Evolutionary conservation across 1,140 invertebrate species (phyloP).

Genomic region (Archivesica marissinica): DNA sequence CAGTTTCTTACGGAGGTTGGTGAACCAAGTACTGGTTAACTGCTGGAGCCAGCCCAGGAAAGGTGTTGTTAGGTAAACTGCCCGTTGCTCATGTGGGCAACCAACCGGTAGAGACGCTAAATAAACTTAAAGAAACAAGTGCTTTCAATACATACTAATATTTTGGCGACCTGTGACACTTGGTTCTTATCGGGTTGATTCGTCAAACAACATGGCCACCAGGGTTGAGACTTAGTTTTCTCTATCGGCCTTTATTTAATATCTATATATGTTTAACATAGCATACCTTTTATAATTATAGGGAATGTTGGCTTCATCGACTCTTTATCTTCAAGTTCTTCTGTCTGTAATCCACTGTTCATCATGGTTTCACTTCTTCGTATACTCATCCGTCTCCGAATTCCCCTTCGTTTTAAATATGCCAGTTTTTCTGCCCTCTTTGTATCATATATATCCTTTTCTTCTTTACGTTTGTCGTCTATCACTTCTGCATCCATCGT

Average conservation of each 20-base stretch:
- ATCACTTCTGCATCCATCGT: neutral
- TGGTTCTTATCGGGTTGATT: too few species aligned
- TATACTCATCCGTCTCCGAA: neutral
- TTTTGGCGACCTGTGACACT: too few species aligned
- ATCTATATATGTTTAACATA: neutral
- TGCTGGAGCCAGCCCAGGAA: too few species aligned
- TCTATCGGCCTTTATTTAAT: neutral
- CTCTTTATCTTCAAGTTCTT: neutral
- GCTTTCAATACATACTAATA: too few species aligned
- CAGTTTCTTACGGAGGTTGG: too few species aligned
- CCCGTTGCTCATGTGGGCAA: too few species aligned
- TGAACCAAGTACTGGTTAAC: too few species aligned
- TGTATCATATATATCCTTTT: neutral
- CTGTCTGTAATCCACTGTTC: neutral
- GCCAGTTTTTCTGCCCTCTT: neutral
- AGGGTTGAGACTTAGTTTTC: too few species aligned
- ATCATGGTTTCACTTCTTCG: neutral
- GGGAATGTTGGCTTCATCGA: neutral
- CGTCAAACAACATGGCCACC: too few species aligned
- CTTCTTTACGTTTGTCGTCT: neutral
- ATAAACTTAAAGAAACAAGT: too few species aligned
- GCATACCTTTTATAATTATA: conserved; percentile 19
- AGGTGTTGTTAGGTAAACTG: too few species aligned
- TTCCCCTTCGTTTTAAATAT: neutral
- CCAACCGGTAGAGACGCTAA: too few species aligned